A percentile compares a stretch with the other conserved stretches of the same genome.
Evolutionary conservation across 2,888 invertebrate genomes (phyloP).

Genomic region (Eupithecia abbreviata): DNA sequence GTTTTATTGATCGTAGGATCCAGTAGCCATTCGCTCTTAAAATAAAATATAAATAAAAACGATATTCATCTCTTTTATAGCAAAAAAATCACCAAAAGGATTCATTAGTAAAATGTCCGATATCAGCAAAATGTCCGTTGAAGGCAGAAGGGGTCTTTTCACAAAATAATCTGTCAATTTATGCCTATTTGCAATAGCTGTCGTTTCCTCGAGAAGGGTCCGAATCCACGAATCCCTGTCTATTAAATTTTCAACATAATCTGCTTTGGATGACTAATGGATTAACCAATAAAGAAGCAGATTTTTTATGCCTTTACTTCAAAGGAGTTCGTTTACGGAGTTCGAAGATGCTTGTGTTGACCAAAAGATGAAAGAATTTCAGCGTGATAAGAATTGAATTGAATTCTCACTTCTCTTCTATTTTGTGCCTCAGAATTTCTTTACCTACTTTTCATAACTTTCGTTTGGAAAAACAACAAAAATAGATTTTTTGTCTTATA

Average conservation of each 20-base stretch:
- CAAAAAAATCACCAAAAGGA: slow-evolving; percentile 9
- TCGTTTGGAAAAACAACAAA: background rate
- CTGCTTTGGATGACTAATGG: slow-evolving; percentile 62
- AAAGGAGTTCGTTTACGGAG: slow-evolving; percentile 53
- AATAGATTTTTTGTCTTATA: too few species aligned
- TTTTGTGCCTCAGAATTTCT: background rate
- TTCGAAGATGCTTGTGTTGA: slow-evolving; percentile 47
- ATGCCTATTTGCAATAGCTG: slow-evolving; percentile 41
- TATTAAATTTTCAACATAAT: slow-evolving; percentile 57
- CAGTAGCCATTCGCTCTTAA: background rate
- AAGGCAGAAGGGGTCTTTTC: slow-evolving; percentile 14
- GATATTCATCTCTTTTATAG: background rate
- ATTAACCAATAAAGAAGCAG: slow-evolving; percentile 61
- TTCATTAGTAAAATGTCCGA: slow-evolving; percentile 9
- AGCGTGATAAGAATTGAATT: background rate
- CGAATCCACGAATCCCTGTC: slow-evolving; percentile 35
- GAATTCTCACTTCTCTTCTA: background rate
- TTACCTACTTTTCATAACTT: background rate
- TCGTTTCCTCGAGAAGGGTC: slow-evolving; percentile 40
- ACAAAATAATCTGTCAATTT: slow-evolving; percentile 38
- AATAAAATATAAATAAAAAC: background rate
- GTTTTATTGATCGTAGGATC: background rate
- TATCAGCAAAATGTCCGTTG: slow-evolving; percentile 21
- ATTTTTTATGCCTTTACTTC: slow-evolving; percentile 55
- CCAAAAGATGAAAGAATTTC: slow-evolving; percentile 42